Evolutionary conservation across 1,140 invertebrate genomes (phyloP).

Genomic region (Monomorium pharaonis): DNA sequence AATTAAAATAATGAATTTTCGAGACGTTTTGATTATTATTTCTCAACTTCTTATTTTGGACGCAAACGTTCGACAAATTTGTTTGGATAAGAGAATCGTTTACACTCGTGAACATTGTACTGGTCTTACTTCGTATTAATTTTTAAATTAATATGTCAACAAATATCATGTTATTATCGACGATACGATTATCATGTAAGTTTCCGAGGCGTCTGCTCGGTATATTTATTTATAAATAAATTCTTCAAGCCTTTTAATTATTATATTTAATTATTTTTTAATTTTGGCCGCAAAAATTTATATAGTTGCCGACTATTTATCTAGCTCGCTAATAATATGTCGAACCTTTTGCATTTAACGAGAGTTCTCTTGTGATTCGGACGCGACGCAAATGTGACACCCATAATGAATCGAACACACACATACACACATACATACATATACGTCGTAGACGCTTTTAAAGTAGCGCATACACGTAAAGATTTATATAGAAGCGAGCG

Average conservation of each 20-base stretch:
- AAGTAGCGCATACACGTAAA: background rate
- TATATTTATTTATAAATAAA: constrained; percentile 23
- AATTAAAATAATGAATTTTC: background rate
- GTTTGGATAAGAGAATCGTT: background rate
- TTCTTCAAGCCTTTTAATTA: background rate
- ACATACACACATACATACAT: background rate
- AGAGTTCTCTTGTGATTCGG: constrained; percentile 35
- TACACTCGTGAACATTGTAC: background rate
- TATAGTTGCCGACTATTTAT: constrained; percentile 5
- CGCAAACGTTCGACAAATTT: background rate
- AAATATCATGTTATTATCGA: too few species aligned
- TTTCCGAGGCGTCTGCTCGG: background rate
- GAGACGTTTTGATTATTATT: background rate
- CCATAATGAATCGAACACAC: background rate
- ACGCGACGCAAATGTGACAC: constrained; percentile 60
- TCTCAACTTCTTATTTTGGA: background rate
- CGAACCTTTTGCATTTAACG: constrained; percentile 46
- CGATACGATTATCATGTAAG: background rate
- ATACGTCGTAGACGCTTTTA: constrained; percentile 19
- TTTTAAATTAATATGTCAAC: background rate
- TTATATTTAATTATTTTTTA: constrained; percentile 8
- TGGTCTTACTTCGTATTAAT: background rate
- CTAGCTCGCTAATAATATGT: constrained; percentile 38
- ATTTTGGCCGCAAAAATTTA: background rate
- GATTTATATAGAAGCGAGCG: constrained; percentile 48